Evolutionary conservation across 2,113 vertebrate genomes (phyloP), one percentile per base, ranked within the genome.

Genomic region (Hydropotes inermis): DNA sequence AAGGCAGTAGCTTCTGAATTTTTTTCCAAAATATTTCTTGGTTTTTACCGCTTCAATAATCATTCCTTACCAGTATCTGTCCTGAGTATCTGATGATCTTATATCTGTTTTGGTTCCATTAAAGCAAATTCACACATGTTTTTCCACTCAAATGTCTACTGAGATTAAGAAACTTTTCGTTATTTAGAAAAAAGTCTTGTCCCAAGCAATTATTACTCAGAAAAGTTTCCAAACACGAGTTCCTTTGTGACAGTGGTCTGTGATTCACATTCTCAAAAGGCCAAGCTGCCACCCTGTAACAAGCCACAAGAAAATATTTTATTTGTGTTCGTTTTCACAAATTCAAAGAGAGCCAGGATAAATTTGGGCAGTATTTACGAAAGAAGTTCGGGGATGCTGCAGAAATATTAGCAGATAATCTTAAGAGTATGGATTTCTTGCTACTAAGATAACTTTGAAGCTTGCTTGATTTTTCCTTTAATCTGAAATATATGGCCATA

Each of bases 101-200:
- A 1, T 17, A 79, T 36, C 15, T 50, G 39, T 67, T 84, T 64
- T 92, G 36, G 91, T 52, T 45, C 70, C 78, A 27, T 82, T 39
- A 82, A 95, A 87, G 93, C 82, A 78, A 84, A 94, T 60, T 12
- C n/a, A 90, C n/a, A 55, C 78, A 54, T 54, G 57, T 85, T 97
- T 83, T 86, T 91, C 76, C 67, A 92, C 58, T 89, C 58, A 89
- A 61, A 85, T 81, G 21, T 93, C 88, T 79, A 93, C 33, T 94
- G 89, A 57, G 17, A 86, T 88, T 70, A 82, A 88, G 87, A 96
- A 60, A 76, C 67, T 60, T 78, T 76, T 23, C 57, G 23, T 95
- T 95, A 95, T 54, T 93, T 60, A 83, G 43, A 60, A 92, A 81
- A 36, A 90, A 30, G 15, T 64, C 17, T 89, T 84, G 7, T 87